Percentiles rank a stretch among this genome's conserved stretches.
phyloP scores from a whole-genome alignment of 2,797 vertebrate species.

The Harpagifer antarcticus region DNA sequence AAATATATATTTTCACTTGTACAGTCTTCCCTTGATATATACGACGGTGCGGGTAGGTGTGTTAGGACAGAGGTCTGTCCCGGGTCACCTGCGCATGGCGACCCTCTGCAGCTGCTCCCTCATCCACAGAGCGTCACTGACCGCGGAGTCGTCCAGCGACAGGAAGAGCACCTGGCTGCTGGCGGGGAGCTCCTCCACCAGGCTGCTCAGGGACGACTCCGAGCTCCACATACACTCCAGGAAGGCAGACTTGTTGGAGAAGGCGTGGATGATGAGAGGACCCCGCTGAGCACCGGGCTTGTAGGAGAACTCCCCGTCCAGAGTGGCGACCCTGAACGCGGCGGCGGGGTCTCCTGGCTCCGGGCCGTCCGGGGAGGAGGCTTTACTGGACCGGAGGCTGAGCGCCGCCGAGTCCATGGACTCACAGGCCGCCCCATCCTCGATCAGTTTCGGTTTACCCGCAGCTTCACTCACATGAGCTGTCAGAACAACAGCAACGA shows the following conservation, averaged over 20 bases:
- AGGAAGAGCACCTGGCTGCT: slow-evolving; percentile 77
- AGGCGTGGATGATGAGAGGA: slow-evolving; percentile 82
- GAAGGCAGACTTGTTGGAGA: slow-evolving; percentile 86
- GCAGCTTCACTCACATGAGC: slow-evolving; percentile 13
- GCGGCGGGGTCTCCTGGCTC: slow-evolving; percentile 79
- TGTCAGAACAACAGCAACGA: slow-evolving; percentile 26
- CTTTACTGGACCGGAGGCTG: neutral
- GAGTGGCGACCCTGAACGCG: slow-evolving; percentile 76
- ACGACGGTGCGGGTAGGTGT: too few relatives aligned
- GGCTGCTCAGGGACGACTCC: slow-evolving; percentile 72
- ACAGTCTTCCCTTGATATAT: too few relatives aligned
- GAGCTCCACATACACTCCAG: slow-evolving; percentile 85
- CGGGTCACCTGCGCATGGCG: slow-evolving; percentile 71
- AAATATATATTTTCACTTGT: too few relatives aligned
- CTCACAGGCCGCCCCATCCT: neutral
- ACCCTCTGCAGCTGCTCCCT: slow-evolving; percentile 76
- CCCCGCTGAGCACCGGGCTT: slow-evolving; percentile 40
- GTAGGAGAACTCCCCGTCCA: slow-evolving; percentile 80
- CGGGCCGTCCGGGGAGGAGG: slow-evolving; percentile 19
- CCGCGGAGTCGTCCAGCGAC: slow-evolving; percentile 83
- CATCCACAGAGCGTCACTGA: slow-evolving; percentile 84
- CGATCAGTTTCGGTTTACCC: slow-evolving; percentile 15
- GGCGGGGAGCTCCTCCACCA: slow-evolving; percentile 75
- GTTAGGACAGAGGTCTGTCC: neutral
- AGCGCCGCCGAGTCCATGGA: neutral